Evolutionary conservation across 2,113 vertebrate species (phyloP).

Genomic region (Caranx melampygus): DNA sequence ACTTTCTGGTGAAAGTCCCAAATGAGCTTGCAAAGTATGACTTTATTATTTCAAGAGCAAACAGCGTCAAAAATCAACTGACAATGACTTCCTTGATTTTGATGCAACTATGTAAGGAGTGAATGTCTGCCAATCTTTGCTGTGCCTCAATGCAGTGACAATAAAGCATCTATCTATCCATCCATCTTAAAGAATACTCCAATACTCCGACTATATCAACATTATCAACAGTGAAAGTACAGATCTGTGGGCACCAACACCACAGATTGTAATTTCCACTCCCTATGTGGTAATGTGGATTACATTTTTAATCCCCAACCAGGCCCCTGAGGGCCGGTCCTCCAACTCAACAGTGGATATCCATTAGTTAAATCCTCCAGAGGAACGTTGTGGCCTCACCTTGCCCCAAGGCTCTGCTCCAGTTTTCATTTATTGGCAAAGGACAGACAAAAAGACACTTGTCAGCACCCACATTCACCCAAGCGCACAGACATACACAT

Average conservation of each 20-base stretch:
- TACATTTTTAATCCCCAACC: conserved; percentile 68
- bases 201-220: neutral
- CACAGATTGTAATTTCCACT: conserved; percentile 44
- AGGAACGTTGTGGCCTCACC: conserved; percentile 66
- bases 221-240: neutral
- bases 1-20: neutral
- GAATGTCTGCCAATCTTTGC: no score
- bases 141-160: no score
- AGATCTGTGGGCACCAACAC: conserved; percentile 11
- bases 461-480: conserved; percentile 63
- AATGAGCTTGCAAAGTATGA: neutral
- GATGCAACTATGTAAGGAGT: no score
- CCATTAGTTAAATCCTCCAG: conserved; percentile 74
- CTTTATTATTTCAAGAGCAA: neutral
- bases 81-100: no score
- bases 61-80: no score
- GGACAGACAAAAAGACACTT: conserved; percentile 76
- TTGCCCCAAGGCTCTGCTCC: conserved; percentile 73
- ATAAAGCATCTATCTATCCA: neutral
- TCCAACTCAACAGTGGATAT: conserved; percentile 69
- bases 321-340: conserved; percentile 46
- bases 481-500: conserved; percentile 10
- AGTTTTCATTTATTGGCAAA: conserved; percentile 67
- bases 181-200: neutral
- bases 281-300: conserved; percentile 52